Conservation (phyloP, 2,797 vertebrate genomes). For the Phrynocephalus vlangalii region DNA sequence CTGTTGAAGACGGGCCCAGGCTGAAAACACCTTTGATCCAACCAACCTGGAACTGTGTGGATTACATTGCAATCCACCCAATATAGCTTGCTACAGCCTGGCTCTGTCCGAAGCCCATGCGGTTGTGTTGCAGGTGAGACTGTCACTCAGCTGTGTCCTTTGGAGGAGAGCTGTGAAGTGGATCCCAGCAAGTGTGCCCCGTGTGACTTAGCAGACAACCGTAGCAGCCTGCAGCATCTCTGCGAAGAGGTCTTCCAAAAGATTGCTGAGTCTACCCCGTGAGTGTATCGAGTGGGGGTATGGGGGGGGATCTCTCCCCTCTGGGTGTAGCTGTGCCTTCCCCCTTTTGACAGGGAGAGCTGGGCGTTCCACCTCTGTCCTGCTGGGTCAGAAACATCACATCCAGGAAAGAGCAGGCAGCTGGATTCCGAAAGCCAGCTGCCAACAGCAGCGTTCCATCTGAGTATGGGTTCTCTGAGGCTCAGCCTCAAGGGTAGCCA, state of each 20-base stretch:
- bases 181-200: slow-evolving; percentile 86
- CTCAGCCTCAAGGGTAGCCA: not conserved
- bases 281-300: slow-evolving; percentile 39
- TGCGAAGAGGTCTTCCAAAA: slow-evolving; percentile 88
- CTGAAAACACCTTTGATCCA: not conserved
- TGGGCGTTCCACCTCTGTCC: not conserved
- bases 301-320: not conserved
- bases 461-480: not conserved
- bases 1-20: not conserved
- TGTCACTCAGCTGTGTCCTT: slow-evolving; percentile 81
- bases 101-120: not conserved
- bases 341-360: not conserved
- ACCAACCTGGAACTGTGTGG: not conserved
- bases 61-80: not conserved
- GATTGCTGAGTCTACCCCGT: slow-evolving; percentile 86
- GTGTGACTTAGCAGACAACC: slow-evolving; percentile 84
- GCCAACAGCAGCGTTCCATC: not conserved
- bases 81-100: not conserved
- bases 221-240: slow-evolving; percentile 80
- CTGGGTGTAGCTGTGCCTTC: not conserved
- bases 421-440: not conserved
- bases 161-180: slow-evolving; percentile 87
- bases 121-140: slow-evolving; percentile 81
- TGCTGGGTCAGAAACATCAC: not conserved
- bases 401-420: not conserved